Conservation (phyloP, 2,888 invertebrate genomes). For the Aromia moschata region DNA sequence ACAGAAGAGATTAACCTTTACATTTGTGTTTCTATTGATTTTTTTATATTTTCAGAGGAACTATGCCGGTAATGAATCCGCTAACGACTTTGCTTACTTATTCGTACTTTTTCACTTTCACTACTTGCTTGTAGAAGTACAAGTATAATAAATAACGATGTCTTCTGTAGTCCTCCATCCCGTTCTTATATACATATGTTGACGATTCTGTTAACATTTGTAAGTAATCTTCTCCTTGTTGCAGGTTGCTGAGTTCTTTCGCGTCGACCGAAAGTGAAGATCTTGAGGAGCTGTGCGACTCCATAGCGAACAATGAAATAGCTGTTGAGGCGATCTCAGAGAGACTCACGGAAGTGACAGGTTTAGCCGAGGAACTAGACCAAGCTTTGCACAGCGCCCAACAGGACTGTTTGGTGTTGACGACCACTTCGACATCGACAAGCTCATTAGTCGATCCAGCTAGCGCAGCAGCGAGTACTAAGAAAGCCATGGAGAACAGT, state of each 20-base stretch:
- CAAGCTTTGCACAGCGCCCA: conserved; percentile 67
- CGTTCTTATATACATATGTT: too few relatives aligned
- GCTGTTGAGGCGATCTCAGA: conserved; percentile 75
- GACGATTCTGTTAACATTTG: too few relatives aligned
- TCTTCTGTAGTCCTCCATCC: too few relatives aligned
- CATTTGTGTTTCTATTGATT: too few relatives aligned
- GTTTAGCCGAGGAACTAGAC: conserved; percentile 74
- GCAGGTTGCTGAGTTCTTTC: conserved; percentile 36
- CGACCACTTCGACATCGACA: conserved; percentile 52
- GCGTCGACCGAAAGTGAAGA: conserved; percentile 36
- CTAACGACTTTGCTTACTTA: too few relatives aligned
- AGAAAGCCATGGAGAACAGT: conserved; percentile 41
- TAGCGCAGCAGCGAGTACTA: conserved; percentile 31
- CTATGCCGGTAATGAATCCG: too few relatives aligned
- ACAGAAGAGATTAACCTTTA: too few relatives aligned
- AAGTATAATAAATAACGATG: too few relatives aligned
- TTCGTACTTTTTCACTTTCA: too few relatives aligned
- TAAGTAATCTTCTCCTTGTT: too few relatives aligned
- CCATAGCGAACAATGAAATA: conserved; percentile 65
- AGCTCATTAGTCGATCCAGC: conserved; percentile 36
- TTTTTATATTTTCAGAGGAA: too few relatives aligned
- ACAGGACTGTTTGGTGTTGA: conserved; percentile 57
- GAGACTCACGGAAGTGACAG: conserved; percentile 71
- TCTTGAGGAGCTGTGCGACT: conserved; percentile 41
- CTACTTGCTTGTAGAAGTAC: too few relatives aligned